Evolutionary conservation across 2,113 vertebrate species (phyloP).

Genomic region (Alexandromys fortis): DNA sequence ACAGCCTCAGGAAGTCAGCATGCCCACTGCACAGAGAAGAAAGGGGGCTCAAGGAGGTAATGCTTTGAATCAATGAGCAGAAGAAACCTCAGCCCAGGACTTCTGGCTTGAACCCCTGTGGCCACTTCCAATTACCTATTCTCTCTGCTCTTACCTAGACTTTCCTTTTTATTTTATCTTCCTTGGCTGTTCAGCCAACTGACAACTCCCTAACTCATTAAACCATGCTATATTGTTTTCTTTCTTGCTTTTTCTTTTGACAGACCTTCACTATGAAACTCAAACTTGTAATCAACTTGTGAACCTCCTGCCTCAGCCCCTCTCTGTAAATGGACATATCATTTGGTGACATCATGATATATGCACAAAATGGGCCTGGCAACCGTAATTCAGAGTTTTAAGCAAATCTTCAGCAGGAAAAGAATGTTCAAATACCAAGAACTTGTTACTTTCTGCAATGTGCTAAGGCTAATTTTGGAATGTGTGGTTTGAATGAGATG

Average conservation of each 20-base stretch:
- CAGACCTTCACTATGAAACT: background rate
- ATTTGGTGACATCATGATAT: background rate
- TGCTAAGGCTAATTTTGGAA: background rate
- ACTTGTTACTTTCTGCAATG: background rate
- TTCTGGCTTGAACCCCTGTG: background rate
- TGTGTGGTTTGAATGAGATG: background rate
- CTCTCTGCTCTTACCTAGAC: background rate
- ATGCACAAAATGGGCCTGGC: background rate
- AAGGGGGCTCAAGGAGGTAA: background rate
- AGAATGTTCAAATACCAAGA: background rate
- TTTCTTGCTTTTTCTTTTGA: background rate
- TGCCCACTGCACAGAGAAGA: background rate
- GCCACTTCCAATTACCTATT: background rate
- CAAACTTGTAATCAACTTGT: background rate
- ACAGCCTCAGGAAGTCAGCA: background rate
- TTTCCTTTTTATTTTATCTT: background rate
- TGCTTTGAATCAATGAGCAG: background rate
- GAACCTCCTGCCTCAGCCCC: background rate
- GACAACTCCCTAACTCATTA: constrained; percentile 43
- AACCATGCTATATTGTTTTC: background rate
- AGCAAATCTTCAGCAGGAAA: background rate
- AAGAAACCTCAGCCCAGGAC: background rate
- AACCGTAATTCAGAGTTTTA: background rate
- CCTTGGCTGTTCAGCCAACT: background rate
- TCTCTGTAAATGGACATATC: background rate